A percentile compares a stretch with the other conserved stretches of the same genome.
These are phyloP conservation scores for Sphaerophoria rueppellii DNA, from an alignment of 2,888 invertebrate species.

Conservation along the genomic window DNA sequence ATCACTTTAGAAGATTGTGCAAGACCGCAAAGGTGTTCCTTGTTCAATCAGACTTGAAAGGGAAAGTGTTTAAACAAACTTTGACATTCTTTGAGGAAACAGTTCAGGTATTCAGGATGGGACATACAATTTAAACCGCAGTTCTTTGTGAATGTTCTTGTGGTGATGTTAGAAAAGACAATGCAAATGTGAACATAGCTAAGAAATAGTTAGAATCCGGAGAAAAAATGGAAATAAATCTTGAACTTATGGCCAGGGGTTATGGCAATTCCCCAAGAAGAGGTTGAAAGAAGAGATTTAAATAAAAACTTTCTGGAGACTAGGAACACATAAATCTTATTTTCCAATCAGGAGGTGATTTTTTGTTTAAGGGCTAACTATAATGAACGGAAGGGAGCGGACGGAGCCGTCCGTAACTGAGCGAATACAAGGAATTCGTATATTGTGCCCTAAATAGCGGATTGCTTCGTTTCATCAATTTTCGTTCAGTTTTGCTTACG, in stretches of 20 bases:
- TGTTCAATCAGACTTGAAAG: constrained; percentile 28
- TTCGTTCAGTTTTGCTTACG: too few relatives aligned
- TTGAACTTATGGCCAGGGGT: constrained; percentile 4
- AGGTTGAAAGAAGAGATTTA: too few relatives aligned
- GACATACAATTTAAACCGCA: neutral
- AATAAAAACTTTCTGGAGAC: too few relatives aligned
- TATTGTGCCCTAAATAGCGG: too few relatives aligned
- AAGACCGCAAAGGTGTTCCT: neutral
- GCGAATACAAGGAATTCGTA: too few relatives aligned
- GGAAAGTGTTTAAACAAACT: constrained; percentile 32
- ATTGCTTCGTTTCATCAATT: too few relatives aligned
- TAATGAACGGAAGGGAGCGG: too few relatives aligned
- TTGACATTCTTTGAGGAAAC: neutral
- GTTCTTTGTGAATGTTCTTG: neutral
- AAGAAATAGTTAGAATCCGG: constrained; percentile 4
- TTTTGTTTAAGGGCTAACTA: too few relatives aligned
- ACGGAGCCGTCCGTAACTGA: too few relatives aligned
- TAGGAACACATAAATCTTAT: too few relatives aligned
- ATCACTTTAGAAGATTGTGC: constrained; percentile 13
- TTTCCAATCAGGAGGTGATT: too few relatives aligned
- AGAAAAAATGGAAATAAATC: constrained; percentile 6
- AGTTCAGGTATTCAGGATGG: constrained; percentile 24
- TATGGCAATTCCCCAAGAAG: too few relatives aligned
- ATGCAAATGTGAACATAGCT: constrained; percentile 2
- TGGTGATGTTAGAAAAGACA: neutral